Evolutionary conservation across 2,113 vertebrate species (phyloP).

Genomic region (Vidua macroura): DNA sequence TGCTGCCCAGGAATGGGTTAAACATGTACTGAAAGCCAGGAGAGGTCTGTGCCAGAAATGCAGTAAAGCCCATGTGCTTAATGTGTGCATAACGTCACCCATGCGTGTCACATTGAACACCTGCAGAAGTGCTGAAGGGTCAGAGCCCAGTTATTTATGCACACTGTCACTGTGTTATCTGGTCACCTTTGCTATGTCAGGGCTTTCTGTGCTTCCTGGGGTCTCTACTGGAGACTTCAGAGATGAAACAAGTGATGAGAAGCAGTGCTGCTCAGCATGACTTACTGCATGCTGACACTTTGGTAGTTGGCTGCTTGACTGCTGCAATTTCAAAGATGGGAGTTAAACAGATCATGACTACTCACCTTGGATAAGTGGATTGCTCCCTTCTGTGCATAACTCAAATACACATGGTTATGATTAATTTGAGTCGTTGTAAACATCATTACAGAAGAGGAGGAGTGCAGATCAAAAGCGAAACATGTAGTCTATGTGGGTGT

Average conservation of each 20-base stretch:
- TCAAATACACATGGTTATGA: background rate
- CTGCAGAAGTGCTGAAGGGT: background rate
- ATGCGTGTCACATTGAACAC: background rate
- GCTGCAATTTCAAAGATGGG: background rate
- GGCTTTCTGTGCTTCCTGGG: background rate
- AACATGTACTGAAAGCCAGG: background rate
- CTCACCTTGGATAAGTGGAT: background rate
- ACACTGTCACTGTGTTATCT: background rate
- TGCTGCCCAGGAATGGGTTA: background rate
- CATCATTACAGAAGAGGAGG: background rate
- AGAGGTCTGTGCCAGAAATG: background rate
- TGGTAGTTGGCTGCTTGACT: background rate
- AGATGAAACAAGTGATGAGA: background rate
- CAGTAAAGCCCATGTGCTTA: background rate
- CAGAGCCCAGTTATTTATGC: background rate
- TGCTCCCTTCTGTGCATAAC: background rate
- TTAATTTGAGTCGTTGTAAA: conserved; percentile 29
- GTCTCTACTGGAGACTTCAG: background rate
- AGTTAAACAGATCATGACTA: background rate
- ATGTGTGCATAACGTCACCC: background rate
- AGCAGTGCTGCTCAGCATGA: background rate
- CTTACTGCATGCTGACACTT: background rate
- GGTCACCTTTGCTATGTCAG: background rate
- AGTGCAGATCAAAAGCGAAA: background rate
- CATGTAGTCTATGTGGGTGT: background rate